Percentiles rank a stretch among this genome's conserved stretches.
These are phyloP conservation scores for Hydropsyche tenuis DNA, from an alignment of 1,140 invertebrate genomes.

Conservation along the genomic window DNA sequence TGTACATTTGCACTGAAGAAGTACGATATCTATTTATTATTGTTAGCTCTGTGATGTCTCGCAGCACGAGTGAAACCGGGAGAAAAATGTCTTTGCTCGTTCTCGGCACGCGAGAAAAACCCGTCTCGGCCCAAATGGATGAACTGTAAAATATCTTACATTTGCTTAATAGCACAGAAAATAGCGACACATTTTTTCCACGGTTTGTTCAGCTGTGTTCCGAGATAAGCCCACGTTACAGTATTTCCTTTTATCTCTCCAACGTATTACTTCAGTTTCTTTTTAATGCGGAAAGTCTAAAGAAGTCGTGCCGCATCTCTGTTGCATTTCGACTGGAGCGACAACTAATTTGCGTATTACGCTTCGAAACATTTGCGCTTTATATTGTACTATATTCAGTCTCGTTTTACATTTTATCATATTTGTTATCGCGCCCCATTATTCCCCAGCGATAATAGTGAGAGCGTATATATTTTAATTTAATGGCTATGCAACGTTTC, in stretches of 20 bases:
- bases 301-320: no score
- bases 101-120: constrained; percentile 4
- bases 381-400: no score
- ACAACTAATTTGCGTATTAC: no score
- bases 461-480: constrained; percentile 1
- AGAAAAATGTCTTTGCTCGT: constrained; percentile 26
- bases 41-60: constrained; percentile 14
- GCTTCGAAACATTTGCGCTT: no score
- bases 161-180: constrained; percentile 35
- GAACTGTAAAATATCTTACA: constrained; percentile 30
- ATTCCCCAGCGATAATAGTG: neutral
- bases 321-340: no score
- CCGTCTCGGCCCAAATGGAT: constrained; percentile 7
- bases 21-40: constrained; percentile 29
- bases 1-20: neutral
- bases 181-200: constrained; percentile 20
- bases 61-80: neutral
- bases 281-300: no score
- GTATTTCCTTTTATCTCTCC: no score
- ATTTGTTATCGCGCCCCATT: neutral
- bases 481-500: neutral
- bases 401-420: neutral
- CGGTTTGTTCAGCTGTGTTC: constrained; percentile 3
- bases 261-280: no score
- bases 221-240: neutral